These are phyloP conservation scores for Notodonta dromedarius DNA, from an alignment of 2,888 invertebrate genomes.

Conservation along the genomic window DNA sequence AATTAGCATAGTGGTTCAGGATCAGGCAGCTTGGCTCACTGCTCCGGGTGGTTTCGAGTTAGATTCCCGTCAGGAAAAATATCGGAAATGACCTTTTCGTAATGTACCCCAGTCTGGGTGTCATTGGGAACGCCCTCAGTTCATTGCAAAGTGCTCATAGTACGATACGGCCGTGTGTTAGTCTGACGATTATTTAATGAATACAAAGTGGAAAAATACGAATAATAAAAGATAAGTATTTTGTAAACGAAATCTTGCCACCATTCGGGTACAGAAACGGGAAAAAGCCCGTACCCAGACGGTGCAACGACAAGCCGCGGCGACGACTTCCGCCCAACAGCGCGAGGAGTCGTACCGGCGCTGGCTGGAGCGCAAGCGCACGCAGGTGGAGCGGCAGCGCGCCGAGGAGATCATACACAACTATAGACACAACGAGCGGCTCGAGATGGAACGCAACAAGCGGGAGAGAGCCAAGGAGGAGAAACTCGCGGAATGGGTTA, in stretches of 20 bases:
- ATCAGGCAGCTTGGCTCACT: no score
- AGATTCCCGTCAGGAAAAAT: no score
- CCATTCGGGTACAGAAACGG: slow-evolving; percentile 50
- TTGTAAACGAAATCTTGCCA: no score
- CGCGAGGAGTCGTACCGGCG: slow-evolving; percentile 77
- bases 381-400: slow-evolving; percentile 63
- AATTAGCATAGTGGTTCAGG: background rate
- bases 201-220: no score
- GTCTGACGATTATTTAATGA: no score
- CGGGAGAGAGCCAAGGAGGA: slow-evolving; percentile 72
- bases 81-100: no score
- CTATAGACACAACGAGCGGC: slow-evolving; percentile 60
- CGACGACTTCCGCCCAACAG: slow-evolving; percentile 66
- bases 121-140: no score
- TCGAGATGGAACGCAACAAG: slow-evolving; percentile 65
- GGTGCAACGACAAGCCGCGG: slow-evolving; percentile 46
- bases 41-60: no score
- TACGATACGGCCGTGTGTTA: no score
- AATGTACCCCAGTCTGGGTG: no score
- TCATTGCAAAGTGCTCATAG: no score
- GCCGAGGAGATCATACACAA: slow-evolving; percentile 73
- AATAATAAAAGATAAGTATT: no score
- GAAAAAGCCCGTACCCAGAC: slow-evolving; percentile 64
- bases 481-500: slow-evolving; percentile 82
- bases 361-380: slow-evolving; percentile 83